Evolutionary conservation across 2,888 invertebrate species (phyloP), one percentile per base, ranked within the genome.

Genomic region (Himalopsyche anomala): DNA sequence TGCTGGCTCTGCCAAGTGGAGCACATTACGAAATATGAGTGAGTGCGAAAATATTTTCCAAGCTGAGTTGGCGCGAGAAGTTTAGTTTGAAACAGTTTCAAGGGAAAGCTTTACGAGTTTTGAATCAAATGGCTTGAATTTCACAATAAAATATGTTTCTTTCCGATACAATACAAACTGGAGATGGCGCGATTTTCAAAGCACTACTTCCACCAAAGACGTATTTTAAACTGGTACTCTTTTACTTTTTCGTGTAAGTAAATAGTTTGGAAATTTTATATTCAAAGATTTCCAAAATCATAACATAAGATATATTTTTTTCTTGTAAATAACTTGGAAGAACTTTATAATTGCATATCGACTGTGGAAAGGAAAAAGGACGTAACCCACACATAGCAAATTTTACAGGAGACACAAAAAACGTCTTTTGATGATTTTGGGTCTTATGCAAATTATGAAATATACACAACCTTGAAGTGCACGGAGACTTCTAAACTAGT

Each of bases 1-100:
- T 87, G 86, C 87, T 88, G 84, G 54, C 86, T 74, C 79, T 88
- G 62, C 88, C 88, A 87, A 88, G 88, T 88, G 88, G 88, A 87
- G 56, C 86, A 84, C 84, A 62, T 55, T 83, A 79, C 85, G 86
- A 88, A 87, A 87, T 88, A 88, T 87, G 88, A 88, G 84, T 62
- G 19, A 62, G 62, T 28, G 19, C 19, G 56, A 62, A 19, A 62
- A 62, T 62, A 19, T 11, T 62, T 62, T 19, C 84, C 80, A 84
- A 82, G 81, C 54, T 82, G 81, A 80, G 19, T 81, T 81, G 38
- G 81, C 51, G 51, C 51, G 56, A n/a, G 54, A 84, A 86, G 74
- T 86, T 85, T 85, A 85, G 80, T 85, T 81, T 84, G 62, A 54
- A 74, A 82, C 81, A 83, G 69, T 79, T 84, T 56, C 40, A 79